These are phyloP conservation scores for Branchellion lobata DNA, from an alignment of 2,888 invertebrate genomes.

Conservation along the genomic window DNA sequence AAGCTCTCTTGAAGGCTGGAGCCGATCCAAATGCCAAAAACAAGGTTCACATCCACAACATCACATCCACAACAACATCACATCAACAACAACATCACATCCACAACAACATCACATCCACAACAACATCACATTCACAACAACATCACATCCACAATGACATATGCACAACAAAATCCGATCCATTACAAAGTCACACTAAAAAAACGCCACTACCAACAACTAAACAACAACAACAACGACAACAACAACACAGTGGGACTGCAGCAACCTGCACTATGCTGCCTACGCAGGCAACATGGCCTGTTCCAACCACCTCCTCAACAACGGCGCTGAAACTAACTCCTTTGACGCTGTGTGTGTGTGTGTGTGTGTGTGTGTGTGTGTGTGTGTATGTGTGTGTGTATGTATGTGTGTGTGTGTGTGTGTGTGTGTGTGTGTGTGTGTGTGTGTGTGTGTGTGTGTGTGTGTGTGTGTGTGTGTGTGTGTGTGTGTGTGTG, in stretches of 20 bases:
- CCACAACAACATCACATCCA: slow-evolving; percentile 1
- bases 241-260: slow-evolving; percentile 4
- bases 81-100: not conserved
- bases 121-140: no score
- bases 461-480: slow-evolving; percentile 18
- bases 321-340: slow-evolving; percentile 43
- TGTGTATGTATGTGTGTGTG: not conserved
- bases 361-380: not conserved
- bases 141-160: no score
- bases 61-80: not conserved
- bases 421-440: slow-evolving; percentile 15
- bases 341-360: slow-evolving; percentile 25
- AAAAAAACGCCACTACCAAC: no score
- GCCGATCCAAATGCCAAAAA: slow-evolving; percentile 33
- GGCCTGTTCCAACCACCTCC: slow-evolving; percentile 19
- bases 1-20: slow-evolving; percentile 11
- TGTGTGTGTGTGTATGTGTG: not conserved
- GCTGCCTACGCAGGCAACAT: slow-evolving; percentile 27
- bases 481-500: slow-evolving; percentile 18
- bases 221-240: not conserved
- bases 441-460: slow-evolving; percentile 18
- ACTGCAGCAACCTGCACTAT: slow-evolving; percentile 29
- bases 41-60: no score
- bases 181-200: no score
- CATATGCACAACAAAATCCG: no score